Evolutionary conservation across 2,797 vertebrate genomes (phyloP), one percentile per base, ranked within the genome.

Genomic region (Phrynocephalus guinanensis): DNA sequence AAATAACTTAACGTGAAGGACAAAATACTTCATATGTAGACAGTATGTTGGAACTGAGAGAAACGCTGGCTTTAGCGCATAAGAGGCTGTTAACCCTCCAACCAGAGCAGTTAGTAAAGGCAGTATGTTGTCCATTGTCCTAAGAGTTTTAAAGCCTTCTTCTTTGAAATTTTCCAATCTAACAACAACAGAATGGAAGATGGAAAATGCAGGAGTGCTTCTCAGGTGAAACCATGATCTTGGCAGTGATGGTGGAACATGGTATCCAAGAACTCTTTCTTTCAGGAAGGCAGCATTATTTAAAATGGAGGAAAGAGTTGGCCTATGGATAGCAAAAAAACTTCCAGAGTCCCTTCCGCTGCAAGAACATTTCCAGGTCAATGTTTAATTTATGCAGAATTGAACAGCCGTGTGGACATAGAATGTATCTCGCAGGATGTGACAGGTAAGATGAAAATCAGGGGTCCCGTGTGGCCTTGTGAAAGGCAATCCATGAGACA

Each of bases 361-460:
- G 67, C 44, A 63, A 88, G 86, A 92, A 38, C 0, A 0, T 71
- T 87, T 91, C 90, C 87, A 9, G 60, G 91, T 92, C 60, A 63
- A 63, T 89, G 33, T 86, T 90, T 82, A 76, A 86, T 84, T 63
- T 72, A 79, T 79, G 79, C 89, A 90, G 91, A 90, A 92, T 93
- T 92, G 95, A 94, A 94, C 89, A 88, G 93, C 90, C 92, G 89
- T 82, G 72, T 82, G 83, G 85, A 75, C 82, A 87, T 24, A 84
- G 90, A 7, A 89, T 86, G 70, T 66, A 26, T 88, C 80, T 24
- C 87, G 84, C 90, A 92, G 86, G 82, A 92, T 5, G 86, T 48
- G 44, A 63, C 87, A 97, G 96, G 97, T 97, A 96, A 97, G 96
- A 15, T 15, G 50, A 33, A 88, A 89, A 30, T 10, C 16, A 84